Conservation (phyloP, 2,888 invertebrate genomes). For the Diloba caeruleocephala region DNA sequence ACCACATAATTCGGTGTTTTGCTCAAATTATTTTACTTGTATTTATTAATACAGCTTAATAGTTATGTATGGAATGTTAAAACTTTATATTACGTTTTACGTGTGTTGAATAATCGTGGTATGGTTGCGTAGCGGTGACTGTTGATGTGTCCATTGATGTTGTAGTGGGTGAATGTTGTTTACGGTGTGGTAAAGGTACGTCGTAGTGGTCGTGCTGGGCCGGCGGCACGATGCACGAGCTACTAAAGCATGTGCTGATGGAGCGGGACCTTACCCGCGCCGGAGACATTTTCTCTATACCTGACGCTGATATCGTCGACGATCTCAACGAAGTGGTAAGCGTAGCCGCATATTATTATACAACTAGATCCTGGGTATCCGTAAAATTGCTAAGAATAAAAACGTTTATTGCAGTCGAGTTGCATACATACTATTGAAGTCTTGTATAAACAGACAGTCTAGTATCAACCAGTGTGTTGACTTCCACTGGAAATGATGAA, state of each 20-base stretch:
- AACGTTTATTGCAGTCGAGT: slow-evolving; percentile 36
- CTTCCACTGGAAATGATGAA: slow-evolving; percentile 22
- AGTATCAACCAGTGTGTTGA: not conserved
- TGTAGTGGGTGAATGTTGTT: slow-evolving; percentile 55
- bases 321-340: slow-evolving; percentile 95
- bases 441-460: not conserved
- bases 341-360: slow-evolving; percentile 25
- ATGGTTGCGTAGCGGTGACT: slow-evolving; percentile 46
- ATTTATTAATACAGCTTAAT: slow-evolving; percentile 29
- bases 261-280: slow-evolving; percentile 97
- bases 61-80: slow-evolving; percentile 46
- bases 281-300: slow-evolving; percentile 96
- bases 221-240: slow-evolving; percentile 93
- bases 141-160: slow-evolving; percentile 65
- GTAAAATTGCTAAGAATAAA: slow-evolving; percentile 58
- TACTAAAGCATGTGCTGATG: slow-evolving; percentile 96
- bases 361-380: slow-evolving; percentile 39
- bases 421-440: slow-evolving; percentile 6
- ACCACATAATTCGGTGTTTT: slow-evolving; percentile 51
- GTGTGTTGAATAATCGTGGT: slow-evolving; percentile 38
- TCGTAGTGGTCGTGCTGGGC: slow-evolving; percentile 32
- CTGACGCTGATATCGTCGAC: slow-evolving; percentile 95
- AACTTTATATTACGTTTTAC: slow-evolving; percentile 32
- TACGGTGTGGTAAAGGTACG: slow-evolving; percentile 47
- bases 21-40: slow-evolving; percentile 57